Evolutionary conservation across 2,797 vertebrate genomes (phyloP).

Genomic region (Syngnathus rostellatus): DNA sequence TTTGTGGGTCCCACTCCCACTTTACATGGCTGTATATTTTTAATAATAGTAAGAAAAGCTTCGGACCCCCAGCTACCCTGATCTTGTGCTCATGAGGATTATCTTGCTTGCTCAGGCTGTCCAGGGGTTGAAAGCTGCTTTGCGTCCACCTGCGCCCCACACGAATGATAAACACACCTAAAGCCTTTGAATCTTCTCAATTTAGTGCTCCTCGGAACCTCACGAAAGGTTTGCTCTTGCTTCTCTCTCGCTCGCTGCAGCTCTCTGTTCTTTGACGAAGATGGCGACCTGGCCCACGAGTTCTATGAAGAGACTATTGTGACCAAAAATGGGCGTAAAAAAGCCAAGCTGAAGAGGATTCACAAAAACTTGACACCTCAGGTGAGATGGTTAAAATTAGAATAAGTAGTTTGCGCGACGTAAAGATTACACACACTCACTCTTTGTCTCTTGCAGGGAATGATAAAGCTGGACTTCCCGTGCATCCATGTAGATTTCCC

Average conservation of each 20-base stretch:
- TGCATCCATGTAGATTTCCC: constrained; percentile 96
- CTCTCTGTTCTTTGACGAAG: constrained; percentile 91
- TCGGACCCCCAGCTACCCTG: background rate
- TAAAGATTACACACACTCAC: background rate
- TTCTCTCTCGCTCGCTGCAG: constrained; percentile 49
- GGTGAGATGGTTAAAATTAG: constrained; percentile 56
- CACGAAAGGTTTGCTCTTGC: background rate
- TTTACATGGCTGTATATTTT: background rate
- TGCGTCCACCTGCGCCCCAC: background rate
- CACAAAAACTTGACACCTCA: constrained; percentile 92
- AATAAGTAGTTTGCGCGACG: background rate
- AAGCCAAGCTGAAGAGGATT: constrained; percentile 88
- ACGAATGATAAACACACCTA: background rate
- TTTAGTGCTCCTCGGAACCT: background rate
- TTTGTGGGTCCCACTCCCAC: background rate
- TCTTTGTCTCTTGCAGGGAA: constrained; percentile 70
- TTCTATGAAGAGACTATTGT: constrained; percentile 94
- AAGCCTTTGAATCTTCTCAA: background rate
- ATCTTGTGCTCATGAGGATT: background rate
- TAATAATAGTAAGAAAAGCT: background rate
- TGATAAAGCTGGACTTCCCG: constrained; percentile 87
- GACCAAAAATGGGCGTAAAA: constrained; percentile 90
- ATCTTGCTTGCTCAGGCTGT: background rate
- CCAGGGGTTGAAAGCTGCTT: background rate
- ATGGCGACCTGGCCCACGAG: constrained; percentile 90